A percentile compares a stretch with the other conserved stretches of the same genome.
phyloP scores from a whole-genome alignment of 2,888 invertebrate species.

The Platycheirus albimanus region DNA sequence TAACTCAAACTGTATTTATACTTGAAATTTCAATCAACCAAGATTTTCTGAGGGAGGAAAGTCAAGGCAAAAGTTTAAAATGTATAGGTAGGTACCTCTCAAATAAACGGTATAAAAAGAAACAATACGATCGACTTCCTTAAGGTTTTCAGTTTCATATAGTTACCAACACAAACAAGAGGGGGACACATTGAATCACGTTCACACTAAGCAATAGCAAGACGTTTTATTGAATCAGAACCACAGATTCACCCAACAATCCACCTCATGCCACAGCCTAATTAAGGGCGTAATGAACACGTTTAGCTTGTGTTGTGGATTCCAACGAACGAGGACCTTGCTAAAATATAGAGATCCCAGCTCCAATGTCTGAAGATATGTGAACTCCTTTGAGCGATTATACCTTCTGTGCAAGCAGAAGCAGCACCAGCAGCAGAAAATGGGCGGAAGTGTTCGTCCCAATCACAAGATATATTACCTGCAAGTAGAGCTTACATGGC shows the following conservation, averaged over 20 bases:
- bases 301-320: slow-evolving; percentile 61
- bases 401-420: not conserved
- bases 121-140: no score
- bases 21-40: not conserved
- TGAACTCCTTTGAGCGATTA: slow-evolving; percentile 2
- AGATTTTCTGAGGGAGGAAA: not conserved
- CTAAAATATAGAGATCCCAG: no score
- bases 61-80: not conserved
- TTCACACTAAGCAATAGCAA: slow-evolving; percentile 14
- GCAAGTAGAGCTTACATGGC: slow-evolving; percentile 65
- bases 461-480: slow-evolving; percentile 69
- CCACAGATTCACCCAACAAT: no score
- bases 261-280: slow-evolving; percentile 53
- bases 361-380: slow-evolving; percentile 11
- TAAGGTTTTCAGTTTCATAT: no score
- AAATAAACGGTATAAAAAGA: no score
- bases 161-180: no score
- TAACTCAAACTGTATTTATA: not conserved
- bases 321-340: slow-evolving; percentile 34
- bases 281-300: slow-evolving; percentile 72
- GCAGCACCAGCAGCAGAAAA: no score
- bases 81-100: no score
- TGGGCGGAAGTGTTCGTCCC: slow-evolving; percentile 43
- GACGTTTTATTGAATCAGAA: slow-evolving; percentile 46
- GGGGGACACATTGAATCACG: slow-evolving; percentile 15